Percentiles rank a stretch among this genome's conserved stretches.
phyloP scores from a whole-genome alignment of 2,888 invertebrate species.

The Tolmerus cingulatus region DNA sequence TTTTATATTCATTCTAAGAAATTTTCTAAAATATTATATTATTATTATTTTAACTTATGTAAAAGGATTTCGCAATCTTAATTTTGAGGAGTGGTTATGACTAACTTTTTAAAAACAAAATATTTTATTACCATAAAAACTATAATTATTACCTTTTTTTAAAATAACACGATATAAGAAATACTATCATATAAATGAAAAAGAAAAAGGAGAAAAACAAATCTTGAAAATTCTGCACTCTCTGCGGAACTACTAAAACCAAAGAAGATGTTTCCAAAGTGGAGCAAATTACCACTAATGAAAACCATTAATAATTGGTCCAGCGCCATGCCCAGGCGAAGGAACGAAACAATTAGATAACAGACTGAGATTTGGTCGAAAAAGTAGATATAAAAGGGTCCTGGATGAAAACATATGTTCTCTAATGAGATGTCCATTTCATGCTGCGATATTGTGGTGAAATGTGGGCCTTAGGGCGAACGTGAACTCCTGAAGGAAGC shows the following conservation, averaged over 20 bases:
- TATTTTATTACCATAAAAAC: too few species aligned
- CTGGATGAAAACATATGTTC: constrained; percentile 58
- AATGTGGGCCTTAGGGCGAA: constrained; percentile 14
- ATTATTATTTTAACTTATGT: too few species aligned
- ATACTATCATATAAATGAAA: background rate
- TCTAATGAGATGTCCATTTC: constrained; percentile 59
- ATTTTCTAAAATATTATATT: too few species aligned
- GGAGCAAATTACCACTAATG: constrained; percentile 19
- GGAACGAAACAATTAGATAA: constrained; percentile 40
- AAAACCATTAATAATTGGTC: constrained; percentile 27
- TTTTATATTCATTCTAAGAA: too few species aligned
- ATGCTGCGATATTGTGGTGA: constrained; percentile 42
- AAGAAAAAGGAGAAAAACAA: background rate
- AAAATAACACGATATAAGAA: background rate
- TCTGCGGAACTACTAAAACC: background rate
- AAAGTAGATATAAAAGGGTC: constrained; percentile 41
- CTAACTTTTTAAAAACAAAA: too few species aligned
- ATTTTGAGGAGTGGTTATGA: too few species aligned
- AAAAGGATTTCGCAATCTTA: too few species aligned
- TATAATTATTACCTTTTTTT: too few species aligned
- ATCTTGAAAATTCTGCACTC: background rate
- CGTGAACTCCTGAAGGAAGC: background rate
- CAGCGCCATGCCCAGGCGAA: background rate
- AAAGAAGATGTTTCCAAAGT: background rate
- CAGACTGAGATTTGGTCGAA: constrained; percentile 31